These are phyloP conservation scores for Vulpes vulpes DNA, from an alignment of 2,113 vertebrate genomes.

Conservation along the genomic window DNA sequence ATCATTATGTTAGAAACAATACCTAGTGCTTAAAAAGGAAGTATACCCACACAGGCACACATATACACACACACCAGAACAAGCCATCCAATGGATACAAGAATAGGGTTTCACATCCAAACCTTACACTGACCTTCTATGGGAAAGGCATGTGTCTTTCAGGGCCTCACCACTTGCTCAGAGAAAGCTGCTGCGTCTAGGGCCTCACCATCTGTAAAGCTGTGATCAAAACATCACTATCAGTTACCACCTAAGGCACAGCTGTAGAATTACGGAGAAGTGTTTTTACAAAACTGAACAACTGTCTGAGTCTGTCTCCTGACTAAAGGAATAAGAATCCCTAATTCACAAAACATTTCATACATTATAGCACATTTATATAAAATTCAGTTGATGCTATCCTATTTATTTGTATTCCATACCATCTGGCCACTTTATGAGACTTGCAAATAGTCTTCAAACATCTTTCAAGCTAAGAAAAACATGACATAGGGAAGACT, in stretches of 20 bases:
- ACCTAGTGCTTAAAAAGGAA: neutral
- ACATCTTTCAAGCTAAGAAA: constrained; percentile 44
- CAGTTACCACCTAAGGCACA: constrained; percentile 70
- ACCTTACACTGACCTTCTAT: neutral
- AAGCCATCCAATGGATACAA: neutral
- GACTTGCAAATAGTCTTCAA: constrained; percentile 65
- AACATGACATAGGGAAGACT: neutral
- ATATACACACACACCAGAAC: neutral
- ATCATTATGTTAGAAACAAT: neutral
- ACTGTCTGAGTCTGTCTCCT: constrained; percentile 61
- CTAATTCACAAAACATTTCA: constrained; percentile 26
- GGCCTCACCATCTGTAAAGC: constrained; percentile 54
- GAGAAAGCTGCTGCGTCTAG: constrained; percentile 14
- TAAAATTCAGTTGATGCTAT: neutral
- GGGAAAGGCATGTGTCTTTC: constrained; percentile 32
- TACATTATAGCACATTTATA: neutral
- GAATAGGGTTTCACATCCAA: neutral
- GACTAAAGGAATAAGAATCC: neutral
- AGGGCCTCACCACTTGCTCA: constrained; percentile 27
- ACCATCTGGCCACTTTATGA: constrained; percentile 45
- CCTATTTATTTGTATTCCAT: neutral
- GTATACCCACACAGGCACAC: neutral
- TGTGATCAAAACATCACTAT: constrained; percentile 71
- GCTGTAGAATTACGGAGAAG: constrained; percentile 67
- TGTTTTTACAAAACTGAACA: constrained; percentile 57